A percentile compares a stretch with the other conserved stretches of the same genome.
phyloP scores from a whole-genome alignment of 2,113 vertebrate species.

The Zosterops pallidus region DNA sequence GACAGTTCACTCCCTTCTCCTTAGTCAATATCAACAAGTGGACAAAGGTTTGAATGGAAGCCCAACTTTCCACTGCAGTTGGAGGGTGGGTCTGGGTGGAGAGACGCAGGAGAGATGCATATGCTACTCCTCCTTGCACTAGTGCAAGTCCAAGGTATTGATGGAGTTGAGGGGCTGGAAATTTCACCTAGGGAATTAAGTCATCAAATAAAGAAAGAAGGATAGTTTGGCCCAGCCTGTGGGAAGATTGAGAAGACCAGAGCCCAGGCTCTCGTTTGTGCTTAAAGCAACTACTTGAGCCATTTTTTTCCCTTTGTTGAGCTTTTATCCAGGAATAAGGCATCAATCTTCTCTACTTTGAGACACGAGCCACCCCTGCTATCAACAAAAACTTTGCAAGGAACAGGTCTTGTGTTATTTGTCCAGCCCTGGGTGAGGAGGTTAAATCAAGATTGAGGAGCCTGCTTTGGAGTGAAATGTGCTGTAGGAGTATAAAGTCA shows the following conservation, averaged over 20 bases:
- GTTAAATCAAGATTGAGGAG: not conserved
- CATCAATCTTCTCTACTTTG: not conserved
- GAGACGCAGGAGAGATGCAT: not conserved
- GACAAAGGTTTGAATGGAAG: not conserved
- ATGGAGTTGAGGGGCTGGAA: not conserved
- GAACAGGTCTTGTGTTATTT: not conserved
- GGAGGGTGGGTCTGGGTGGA: not conserved
- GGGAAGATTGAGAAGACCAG: not conserved
- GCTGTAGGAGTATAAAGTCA: not conserved
- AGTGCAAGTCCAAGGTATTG: not conserved
- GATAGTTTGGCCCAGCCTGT: not conserved
- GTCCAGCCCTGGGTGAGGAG: accelerated
- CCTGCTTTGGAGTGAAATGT: not conserved
- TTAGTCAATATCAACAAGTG: not conserved
- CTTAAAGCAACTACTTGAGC: not conserved
- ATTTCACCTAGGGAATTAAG: not conserved
- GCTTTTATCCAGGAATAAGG: not conserved
- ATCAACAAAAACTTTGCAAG: not conserved
- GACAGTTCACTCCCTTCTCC: not conserved
- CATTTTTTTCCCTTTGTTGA: not conserved
- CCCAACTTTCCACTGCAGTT: constrained; percentile 4
- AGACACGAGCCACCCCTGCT: not conserved
- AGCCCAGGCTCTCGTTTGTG: accelerated
- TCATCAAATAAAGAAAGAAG: not conserved
- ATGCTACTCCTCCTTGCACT: not conserved